Base-by-base conservation (phyloP, 2,888 invertebrate species). In the Empis stercorea region DNA sequence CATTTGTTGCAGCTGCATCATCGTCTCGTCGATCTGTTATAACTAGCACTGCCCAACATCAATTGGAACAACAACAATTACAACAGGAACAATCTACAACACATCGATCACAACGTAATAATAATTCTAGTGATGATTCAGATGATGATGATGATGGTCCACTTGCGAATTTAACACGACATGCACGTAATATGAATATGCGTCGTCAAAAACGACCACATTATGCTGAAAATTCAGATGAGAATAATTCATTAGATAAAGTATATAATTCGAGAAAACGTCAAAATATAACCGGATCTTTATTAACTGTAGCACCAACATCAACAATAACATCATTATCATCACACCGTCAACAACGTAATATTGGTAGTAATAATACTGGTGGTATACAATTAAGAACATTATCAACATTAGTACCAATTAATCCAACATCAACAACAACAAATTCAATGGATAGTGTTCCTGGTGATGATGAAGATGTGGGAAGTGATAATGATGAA, bases 221-320 rank as follows among this genome's bases (percentile, higher is more conserved):
- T 10, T 78, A 78, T 66, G 77, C 78, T 68, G 79, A 79, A 62
- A 75, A 77, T 59, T 75, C 75, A 53, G 76, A 76, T 51, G 76
- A 76, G 43, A 65, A 64, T 23, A 73, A 73, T 64, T 13, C 13
- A 34, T 13, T n/a, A 34, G 34, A 34, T 34, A 27, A 27, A 27
- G 9, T 27, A 27, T 27, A 27, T 27, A 34, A 34, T 34, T n/a
- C 9, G 9, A 44, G 30, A 20, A 52, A 52, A 43, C 44, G 51
- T 30, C 49, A 47, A 17, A 43, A 27, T 7, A 6, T 27, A 9
- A 27, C 23, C 2, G 23, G 23, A 7, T 9, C 23, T 7, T 6
- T 27, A 9, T n/a, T 13, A n/a, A 34, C 11, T 20, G 17, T n/a
- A n/a, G 13, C 11, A 11, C 9, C 23, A 27, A 4, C 20, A 40